Base-by-base conservation (phyloP, 2,113 vertebrate species). In the Morone saxatilis region DNA sequence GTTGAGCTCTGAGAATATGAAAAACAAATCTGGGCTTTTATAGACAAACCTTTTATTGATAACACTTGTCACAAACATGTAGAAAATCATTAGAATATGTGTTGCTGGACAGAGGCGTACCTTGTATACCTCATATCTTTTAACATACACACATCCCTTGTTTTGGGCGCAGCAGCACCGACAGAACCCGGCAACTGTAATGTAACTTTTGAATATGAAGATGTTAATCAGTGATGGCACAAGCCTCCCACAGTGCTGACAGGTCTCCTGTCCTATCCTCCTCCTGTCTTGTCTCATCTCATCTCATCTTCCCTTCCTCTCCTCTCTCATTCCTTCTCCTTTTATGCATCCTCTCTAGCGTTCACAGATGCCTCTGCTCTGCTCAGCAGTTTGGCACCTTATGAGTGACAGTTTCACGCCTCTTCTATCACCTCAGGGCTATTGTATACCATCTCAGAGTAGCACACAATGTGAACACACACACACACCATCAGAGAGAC, bases 351-450 rank as follows among this genome's bases (percentile, higher is more conserved):
- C 57, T 78, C 66, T 71, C 62, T 2, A 1, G 50, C 16, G 14
- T 16, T 76, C 56, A 45, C 81, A 68, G 67, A 82, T 59, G 76
- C 59, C 31, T 79, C 81, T 31, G 70, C 78, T 71, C 83, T 41
- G 65, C 79, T 65, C 81, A 57, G 87, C 84, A 66, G 88, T 76
- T 90, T 89, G 85, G 76, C 91, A 86, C 89, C 76, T 82, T 78
- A 67, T 71, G 60, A 83, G 73, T 38, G 89, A 79, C 86, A 76
- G 84, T 80, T 88, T 84, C 86, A 78, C 79, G 12, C 77, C 82
- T 80, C 71, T 45, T 80, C 78, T 17, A n/a, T 85, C 78, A 76
- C 86, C 85, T 85, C 72, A 0, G 70, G 83, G 48, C 31, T 63
- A 57, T 86, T 89, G 70, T 70, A 81, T 63, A 73, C 68, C 71